Evolutionary conservation across 2,113 vertebrate genomes (phyloP).

Genomic region (Lycaon pictus): DNA sequence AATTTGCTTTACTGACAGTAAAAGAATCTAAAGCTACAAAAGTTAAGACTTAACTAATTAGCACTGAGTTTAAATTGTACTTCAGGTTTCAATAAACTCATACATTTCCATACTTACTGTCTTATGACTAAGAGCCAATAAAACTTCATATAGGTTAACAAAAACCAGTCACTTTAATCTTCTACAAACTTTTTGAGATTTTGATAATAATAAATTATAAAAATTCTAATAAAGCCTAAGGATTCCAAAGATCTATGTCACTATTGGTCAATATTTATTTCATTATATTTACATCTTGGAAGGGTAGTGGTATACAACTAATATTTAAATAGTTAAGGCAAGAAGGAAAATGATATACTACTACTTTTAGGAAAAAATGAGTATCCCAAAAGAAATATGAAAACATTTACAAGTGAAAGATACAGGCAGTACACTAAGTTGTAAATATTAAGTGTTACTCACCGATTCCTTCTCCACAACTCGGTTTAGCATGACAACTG

Average conservation of each 20-base stretch:
- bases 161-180: constrained; percentile 10
- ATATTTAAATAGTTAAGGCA: constrained; percentile 36
- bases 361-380: constrained; percentile 13
- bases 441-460: constrained; percentile 84
- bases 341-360: constrained; percentile 28
- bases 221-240: not conserved
- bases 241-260: not conserved
- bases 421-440: not conserved
- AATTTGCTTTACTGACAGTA: constrained; percentile 33
- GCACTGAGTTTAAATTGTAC: not conserved
- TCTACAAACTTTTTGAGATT: constrained; percentile 26
- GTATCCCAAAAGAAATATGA: not conserved
- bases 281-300: not conserved
- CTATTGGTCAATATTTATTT: not conserved
- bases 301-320: not conserved
- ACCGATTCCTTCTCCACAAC: constrained; percentile 98
- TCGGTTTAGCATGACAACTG: constrained; percentile 98
- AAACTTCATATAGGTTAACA: not conserved
- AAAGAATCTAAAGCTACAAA: constrained; percentile 44
- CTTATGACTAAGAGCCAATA: not conserved
- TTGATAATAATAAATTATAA: not conserved
- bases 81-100: constrained; percentile 48
- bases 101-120: not conserved
- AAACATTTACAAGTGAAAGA: not conserved
- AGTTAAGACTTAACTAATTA: constrained; percentile 18